Percentiles rank a stretch among this genome's conserved stretches.
These are phyloP conservation scores for Oligia fasciuncula DNA, from an alignment of 2,888 invertebrate genomes.

Conservation along the genomic window DNA sequence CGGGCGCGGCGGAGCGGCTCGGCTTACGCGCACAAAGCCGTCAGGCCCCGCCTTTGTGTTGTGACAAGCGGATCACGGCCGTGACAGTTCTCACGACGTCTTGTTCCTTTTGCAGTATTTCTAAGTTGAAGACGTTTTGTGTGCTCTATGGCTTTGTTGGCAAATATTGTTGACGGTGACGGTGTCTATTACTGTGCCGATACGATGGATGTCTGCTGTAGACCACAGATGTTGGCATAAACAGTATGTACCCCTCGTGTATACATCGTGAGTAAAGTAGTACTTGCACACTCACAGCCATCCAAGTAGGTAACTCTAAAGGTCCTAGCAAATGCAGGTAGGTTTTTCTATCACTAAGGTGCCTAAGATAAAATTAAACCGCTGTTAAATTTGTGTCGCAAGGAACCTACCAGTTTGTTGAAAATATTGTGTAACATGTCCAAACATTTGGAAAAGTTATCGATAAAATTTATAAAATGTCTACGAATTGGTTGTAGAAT, in stretches of 20 bases:
- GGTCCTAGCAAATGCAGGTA: not conserved
- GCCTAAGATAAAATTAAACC: no score
- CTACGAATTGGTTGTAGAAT: not conserved
- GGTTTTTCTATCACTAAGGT: not conserved
- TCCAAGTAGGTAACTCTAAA: not conserved
- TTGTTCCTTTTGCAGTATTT: conserved; percentile 38
- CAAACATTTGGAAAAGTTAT: not conserved
- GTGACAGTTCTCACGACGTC: conserved; percentile 60
- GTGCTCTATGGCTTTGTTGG: conserved; percentile 59
- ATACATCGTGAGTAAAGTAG: not conserved
- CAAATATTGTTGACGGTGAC: conserved; percentile 45
- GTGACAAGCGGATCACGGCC: conserved; percentile 56
- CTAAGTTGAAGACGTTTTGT: conserved; percentile 57
- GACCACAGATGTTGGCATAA: not conserved
- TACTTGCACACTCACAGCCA: not conserved
- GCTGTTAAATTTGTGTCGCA: not conserved
- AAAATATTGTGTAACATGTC: not conserved
- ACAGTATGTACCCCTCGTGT: not conserved
- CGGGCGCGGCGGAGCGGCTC: conserved; percentile 49
- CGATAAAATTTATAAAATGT: not conserved
- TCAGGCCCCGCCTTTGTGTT: conserved; percentile 67
- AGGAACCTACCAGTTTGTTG: not conserved
- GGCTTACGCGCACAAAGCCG: conserved; percentile 54
- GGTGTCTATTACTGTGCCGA: conserved; percentile 58
- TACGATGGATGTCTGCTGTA: conserved; percentile 8